Base-by-base conservation (phyloP, 2,888 invertebrate genomes). In the Argyresthia goedartella region DNA sequence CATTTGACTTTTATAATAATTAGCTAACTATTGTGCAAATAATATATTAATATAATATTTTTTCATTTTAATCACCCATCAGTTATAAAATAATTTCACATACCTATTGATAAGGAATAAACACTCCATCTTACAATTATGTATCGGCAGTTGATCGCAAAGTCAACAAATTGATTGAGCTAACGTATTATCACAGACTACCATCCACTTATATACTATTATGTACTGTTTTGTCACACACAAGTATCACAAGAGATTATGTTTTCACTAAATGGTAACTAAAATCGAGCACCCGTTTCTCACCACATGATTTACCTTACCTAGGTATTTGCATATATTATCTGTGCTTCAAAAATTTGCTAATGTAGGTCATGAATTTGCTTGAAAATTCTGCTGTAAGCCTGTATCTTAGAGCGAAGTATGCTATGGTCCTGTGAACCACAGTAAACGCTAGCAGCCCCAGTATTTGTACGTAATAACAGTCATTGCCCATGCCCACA, bases 361-460 rank as follows among this genome's bases (percentile, higher is more conserved):
- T 86, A 10, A 89, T 69, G 61, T 86, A 88, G 47, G 76, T 79
- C 64, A 89, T 78, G 42, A 90, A 81, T 59, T 85, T 88, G 59
- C 80, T 88, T 0, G 88, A 87, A 60, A 89, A 85, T 57, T 89
- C 89, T 0, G 81, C 71, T 0, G 88, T 88, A 8, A 90, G 67
- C n/a, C 87, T 74, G 59, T 88, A 89, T 54, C 89, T 76, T n/a
- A 93, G 72, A 0, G 89, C 81, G 4, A 89, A 71, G 61, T 88
- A 91, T 0, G 89, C 89, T 8, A 87, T 53, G 1, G 78, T 25
- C 58, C 90, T 81, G 60, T 89, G 88, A 1, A 89, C 2, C 0
- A 90, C 47, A 41, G 90, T 88, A 63, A 91, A 91, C 0, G 71
- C 71, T 34, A 89, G 55, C 33, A 92, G 74, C 0, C 87, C 88